Evolutionary conservation across 1,140 invertebrate genomes (phyloP).

Genomic region (Pseudomyrmex sp.): DNA sequence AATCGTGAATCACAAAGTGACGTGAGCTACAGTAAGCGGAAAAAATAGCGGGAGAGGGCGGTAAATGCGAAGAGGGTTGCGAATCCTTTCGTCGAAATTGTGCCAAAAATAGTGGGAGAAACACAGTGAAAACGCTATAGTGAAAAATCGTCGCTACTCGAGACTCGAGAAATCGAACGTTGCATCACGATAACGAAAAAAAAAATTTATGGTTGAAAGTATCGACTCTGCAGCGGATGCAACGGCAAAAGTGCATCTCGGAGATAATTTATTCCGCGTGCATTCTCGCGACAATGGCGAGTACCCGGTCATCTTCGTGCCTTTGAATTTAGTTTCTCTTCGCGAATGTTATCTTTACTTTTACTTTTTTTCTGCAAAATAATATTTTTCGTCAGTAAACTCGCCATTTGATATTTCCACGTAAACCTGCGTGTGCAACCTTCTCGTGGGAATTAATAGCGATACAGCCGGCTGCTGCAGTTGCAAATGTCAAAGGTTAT

Average conservation of each 20-base stretch:
- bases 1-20: conserved; percentile 49
- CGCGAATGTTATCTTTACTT: not conserved
- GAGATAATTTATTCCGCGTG: conserved; percentile 50
- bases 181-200: not conserved
- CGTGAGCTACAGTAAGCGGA: not conserved
- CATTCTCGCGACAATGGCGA: conserved; percentile 32
- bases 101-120: conserved; percentile 2
- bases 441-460: conserved; percentile 66
- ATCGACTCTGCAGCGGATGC: not conserved
- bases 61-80: too few species aligned
- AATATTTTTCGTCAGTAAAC: conserved; percentile 43
- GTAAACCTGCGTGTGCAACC: conserved; percentile 24
- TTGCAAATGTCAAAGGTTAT: conserved; percentile 72
- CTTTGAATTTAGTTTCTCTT: conserved; percentile 36
- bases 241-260: conserved; percentile 5
- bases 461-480: conserved; percentile 57
- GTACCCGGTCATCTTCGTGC: not conserved
- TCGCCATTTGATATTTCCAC: conserved; percentile 64
- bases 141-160: conserved; percentile 21
- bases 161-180: conserved; percentile 1
- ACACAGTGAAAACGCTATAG: conserved; percentile 22
- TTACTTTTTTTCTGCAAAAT: conserved; percentile 62
- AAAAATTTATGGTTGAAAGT: conserved; percentile 48
- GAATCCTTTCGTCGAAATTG: not conserved
- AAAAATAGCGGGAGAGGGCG: too few species aligned